Base-by-base conservation (phyloP, 2,888 invertebrate genomes). In the Schizaphis graminum region DNA sequence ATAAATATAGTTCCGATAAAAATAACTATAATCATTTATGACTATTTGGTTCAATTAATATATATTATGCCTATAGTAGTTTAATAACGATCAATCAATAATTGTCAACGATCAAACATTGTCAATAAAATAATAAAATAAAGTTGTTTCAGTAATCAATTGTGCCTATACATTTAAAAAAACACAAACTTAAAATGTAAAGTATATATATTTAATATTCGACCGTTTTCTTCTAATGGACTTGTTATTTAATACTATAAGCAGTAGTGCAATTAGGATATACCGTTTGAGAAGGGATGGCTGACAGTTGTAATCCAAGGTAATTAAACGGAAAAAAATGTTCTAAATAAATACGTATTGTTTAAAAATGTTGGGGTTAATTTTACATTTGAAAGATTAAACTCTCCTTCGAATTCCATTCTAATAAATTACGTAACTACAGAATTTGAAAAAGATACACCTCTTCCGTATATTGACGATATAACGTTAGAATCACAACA, bases 241-340 rank as follows among this genome's bases (percentile, higher is more conserved):
- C 35, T 77, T 77, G 77, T 77, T 77, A 77, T 35, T 35, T 77
- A 77, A 41, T 77, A 77, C 77, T 77, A 77, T 77, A 77, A 77
- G 77, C 21, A 77, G 77, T 77, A 77, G 8, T 77, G 77, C 77
- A 77, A 77, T 77, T 77, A 77, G 77, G 77, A 35, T 77, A 77
- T 77, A 77, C 35, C 77, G 35, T 77, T 77, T 77, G 35, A 35
- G 21, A 77, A 77, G 35, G 77, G 77, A 77, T 77, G 21, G 77
- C 28, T 47, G 86, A 86, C 47, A 44, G 28, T 86, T 47, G 86
- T 44, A 86, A 86, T 86, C 86, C 47, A 47, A 44, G 28, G 86
- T 28, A 86, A 86, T 86, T 86, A 86, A 86, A 86, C 44, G 44
- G 44, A 7, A 28, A 86, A 86, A 28, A 86, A 44, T 44, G 44